Percentiles rank a stretch among this genome's conserved stretches.
These are phyloP conservation scores for Maccullochella peelii DNA, from an alignment of 2,113 vertebrate species.

Conservation along the genomic window DNA sequence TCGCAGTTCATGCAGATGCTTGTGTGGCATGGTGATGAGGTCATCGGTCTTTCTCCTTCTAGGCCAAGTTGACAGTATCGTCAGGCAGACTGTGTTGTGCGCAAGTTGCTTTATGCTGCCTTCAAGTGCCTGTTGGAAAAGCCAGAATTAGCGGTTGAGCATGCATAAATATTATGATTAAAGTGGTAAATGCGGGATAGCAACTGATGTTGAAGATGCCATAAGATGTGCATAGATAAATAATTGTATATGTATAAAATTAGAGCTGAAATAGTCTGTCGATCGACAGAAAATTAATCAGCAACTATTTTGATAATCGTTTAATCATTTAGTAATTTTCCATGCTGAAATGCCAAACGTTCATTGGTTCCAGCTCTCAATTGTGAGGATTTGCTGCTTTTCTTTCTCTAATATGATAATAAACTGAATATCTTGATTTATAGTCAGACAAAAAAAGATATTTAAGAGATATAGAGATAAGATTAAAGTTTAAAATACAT, in stretches of 20 bases:
- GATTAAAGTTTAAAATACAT: too few relatives aligned
- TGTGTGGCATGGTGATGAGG: conserved; percentile 8
- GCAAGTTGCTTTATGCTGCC: conserved; percentile 6
- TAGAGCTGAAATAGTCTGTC: not conserved
- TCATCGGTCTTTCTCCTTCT: not conserved
- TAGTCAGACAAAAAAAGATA: not conserved
- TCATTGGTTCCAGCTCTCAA: not conserved
- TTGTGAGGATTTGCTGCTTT: not conserved
- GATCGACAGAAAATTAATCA: not conserved
- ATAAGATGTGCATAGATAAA: not conserved
- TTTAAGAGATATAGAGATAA: too few relatives aligned
- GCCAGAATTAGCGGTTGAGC: not conserved
- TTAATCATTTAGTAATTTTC: not conserved
- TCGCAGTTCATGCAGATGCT: not conserved
- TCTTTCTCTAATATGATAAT: not conserved
- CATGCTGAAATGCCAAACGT: not conserved
- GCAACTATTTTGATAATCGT: not conserved
- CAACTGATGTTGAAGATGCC: not conserved
- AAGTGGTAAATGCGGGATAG: not conserved
- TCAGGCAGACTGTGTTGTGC: not conserved
- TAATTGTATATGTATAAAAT: too few relatives aligned
- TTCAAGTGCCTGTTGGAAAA: conserved; percentile 10
- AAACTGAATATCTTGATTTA: not conserved
- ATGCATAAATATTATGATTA: not conserved
- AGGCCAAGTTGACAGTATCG: not conserved